phyloP scores from a whole-genome alignment of 2,888 invertebrate species.

The Pristionchus fissidentatus region DNA sequence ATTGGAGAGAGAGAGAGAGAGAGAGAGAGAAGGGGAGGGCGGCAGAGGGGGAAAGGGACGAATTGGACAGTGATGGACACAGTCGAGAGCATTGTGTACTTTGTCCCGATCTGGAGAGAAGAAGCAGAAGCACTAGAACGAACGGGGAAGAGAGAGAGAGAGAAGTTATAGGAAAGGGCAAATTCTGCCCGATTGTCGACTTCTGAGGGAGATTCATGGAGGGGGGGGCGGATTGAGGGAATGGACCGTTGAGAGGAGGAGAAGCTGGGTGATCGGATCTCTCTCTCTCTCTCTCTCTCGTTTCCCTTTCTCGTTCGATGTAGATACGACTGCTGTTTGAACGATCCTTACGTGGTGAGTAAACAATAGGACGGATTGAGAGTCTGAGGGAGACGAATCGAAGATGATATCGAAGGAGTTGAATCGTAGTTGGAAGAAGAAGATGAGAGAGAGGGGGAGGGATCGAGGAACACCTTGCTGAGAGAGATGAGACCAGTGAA shows the following conservation, averaged over 20 bases:
- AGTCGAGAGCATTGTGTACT: constrained; percentile 46
- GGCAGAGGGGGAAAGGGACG: constrained; percentile 20
- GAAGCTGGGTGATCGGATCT: neutral
- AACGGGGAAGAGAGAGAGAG: constrained; percentile 1
- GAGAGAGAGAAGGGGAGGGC: constrained; percentile 33
- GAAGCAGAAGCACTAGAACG: constrained; percentile 13
- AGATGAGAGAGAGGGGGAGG: neutral
- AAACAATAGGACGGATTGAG: constrained; percentile 43
- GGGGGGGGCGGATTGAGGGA: neutral
- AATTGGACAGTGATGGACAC: constrained; percentile 46
- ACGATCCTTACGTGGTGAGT: constrained; percentile 31
- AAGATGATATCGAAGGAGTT: constrained; percentile 40
- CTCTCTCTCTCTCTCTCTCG: neutral
- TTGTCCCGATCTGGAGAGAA: constrained; percentile 24
- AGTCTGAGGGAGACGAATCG: neutral
- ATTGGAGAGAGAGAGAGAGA: constrained; percentile 21
- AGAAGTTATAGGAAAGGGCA: neutral
- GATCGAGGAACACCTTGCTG: constrained; percentile 3
- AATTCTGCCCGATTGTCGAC: neutral
- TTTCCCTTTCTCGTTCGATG: neutral
- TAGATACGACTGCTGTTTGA: constrained; percentile 40
- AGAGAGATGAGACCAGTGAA: neutral
- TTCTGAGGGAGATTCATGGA: neutral
- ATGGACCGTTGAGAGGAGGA: neutral
- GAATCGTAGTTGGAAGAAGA: constrained; percentile 29